Conservation (phyloP, 2,797 vertebrate species). For the Lacerta agilis region DNA sequence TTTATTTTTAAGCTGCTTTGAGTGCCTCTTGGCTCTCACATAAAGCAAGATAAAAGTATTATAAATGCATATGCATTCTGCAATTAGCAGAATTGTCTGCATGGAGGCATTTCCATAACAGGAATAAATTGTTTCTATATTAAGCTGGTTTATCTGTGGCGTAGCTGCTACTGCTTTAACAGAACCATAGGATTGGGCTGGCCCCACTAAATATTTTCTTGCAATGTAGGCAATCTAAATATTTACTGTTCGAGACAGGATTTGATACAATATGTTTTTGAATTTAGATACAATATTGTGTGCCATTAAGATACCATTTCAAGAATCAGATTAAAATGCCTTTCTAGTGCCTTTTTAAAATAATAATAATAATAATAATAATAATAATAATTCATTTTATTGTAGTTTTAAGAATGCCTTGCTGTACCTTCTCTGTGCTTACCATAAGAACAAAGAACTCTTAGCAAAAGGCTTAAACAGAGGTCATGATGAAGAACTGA, state of each 20-base stretch:
- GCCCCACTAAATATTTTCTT: neutral
- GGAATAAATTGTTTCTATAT: neutral
- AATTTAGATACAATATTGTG: neutral
- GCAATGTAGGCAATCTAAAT: neutral
- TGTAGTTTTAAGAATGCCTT: constrained; percentile 92
- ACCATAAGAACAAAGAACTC: constrained; percentile 97
- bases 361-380: too few relatives aligned
- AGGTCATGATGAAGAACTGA: constrained; percentile 90
- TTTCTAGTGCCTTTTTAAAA: neutral
- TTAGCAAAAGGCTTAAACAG: constrained; percentile 90
- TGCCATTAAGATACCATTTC: neutral
- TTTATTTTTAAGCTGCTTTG: neutral
- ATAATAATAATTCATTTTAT: constrained; percentile 39
- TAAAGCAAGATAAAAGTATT: too few relatives aligned
- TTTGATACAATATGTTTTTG: neutral
- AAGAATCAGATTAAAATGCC: neutral
- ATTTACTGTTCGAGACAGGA: too few relatives aligned
- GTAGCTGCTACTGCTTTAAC: neutral
- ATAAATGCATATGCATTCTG: too few relatives aligned
- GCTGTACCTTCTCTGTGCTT: constrained; percentile 94
- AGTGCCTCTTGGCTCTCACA: too few relatives aligned
- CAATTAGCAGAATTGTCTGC: neutral
- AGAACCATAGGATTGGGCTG: neutral
- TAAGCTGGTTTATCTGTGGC: neutral
- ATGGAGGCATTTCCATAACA: neutral